phyloP scores from a whole-genome alignment of 35 echinoderm and acorn worm genomes.

The Apostichopus japonicus region DNA sequence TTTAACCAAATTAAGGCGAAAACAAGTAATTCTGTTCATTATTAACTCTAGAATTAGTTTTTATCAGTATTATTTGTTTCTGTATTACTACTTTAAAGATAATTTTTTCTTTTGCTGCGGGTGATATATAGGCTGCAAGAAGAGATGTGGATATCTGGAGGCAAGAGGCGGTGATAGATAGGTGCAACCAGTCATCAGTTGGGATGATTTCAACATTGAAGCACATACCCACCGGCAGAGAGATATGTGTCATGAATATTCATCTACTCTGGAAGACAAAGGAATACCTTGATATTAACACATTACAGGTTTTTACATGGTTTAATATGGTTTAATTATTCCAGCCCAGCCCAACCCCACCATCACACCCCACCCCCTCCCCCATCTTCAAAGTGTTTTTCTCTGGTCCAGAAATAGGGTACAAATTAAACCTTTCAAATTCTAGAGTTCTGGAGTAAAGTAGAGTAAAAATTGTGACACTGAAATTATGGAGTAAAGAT shows the following conservation, averaged over 20 bases:
- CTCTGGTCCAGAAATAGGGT: no score
- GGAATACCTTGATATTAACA: slow-evolving; percentile 59
- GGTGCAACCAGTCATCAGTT: slow-evolving; percentile 39
- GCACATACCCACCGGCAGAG: slow-evolving; percentile 28
- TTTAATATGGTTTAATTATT: not conserved
- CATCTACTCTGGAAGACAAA: slow-evolving; percentile 64
- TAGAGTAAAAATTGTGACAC: no score
- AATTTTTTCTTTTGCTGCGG: not conserved
- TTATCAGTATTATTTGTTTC: not conserved
- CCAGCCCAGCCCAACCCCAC: no score
- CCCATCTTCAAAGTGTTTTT: no score
- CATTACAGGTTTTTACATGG: slow-evolving; percentile 50
- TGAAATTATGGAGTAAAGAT: no score
- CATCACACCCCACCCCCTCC: no score
- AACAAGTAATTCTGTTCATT: not conserved
- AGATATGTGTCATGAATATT: slow-evolving; percentile 39
- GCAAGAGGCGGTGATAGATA: slow-evolving; percentile 44
- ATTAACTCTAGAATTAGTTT: not conserved
- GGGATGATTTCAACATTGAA: slow-evolving; percentile 24
- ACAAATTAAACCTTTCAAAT: no score
- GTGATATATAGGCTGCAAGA: not conserved
- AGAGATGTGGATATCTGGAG: not conserved
- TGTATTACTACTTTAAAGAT: not conserved
- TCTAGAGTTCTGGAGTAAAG: no score
- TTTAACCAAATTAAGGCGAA: no score